Conservation (phyloP, 2,888 invertebrate species). For the Halocaridina rubra region DNA sequence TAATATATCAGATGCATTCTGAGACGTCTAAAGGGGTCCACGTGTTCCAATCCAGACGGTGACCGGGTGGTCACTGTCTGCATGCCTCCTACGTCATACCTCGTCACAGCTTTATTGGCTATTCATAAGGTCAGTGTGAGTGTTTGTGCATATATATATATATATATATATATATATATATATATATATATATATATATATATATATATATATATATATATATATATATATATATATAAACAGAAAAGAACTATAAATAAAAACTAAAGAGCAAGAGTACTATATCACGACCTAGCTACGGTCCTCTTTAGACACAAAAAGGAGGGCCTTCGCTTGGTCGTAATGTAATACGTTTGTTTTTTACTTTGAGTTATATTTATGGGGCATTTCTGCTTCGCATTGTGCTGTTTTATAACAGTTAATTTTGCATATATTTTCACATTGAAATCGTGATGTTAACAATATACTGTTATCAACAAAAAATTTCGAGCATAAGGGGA, state of each 20-base stretch:
- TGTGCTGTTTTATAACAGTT: background rate
- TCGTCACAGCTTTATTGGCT: constrained; percentile 25
- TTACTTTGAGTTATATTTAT: background rate
- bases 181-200: constrained; percentile 6
- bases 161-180: constrained; percentile 9
- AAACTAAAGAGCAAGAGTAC: background rate
- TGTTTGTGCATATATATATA: background rate
- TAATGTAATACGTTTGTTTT: background rate
- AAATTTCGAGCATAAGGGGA: too few species aligned
- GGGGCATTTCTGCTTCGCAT: background rate
- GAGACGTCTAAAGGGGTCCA: background rate
- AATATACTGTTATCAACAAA: too few species aligned
- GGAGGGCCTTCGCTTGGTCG: background rate
- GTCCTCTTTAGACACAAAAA: background rate
- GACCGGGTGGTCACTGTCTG: constrained; percentile 39
- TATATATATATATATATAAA: background rate
- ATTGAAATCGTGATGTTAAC: too few species aligned
- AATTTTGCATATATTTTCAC: too few species aligned
- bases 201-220: constrained; percentile 9
- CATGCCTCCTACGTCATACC: constrained; percentile 20
- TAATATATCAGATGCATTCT: constrained; percentile 3
- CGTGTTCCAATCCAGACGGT: constrained; percentile 33
- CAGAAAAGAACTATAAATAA: background rate
- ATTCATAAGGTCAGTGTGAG: constrained; percentile 36
- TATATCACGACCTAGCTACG: background rate